Evolutionary conservation across 2,888 invertebrate genomes (phyloP).

Genomic region (Cyaniris semiargus): DNA sequence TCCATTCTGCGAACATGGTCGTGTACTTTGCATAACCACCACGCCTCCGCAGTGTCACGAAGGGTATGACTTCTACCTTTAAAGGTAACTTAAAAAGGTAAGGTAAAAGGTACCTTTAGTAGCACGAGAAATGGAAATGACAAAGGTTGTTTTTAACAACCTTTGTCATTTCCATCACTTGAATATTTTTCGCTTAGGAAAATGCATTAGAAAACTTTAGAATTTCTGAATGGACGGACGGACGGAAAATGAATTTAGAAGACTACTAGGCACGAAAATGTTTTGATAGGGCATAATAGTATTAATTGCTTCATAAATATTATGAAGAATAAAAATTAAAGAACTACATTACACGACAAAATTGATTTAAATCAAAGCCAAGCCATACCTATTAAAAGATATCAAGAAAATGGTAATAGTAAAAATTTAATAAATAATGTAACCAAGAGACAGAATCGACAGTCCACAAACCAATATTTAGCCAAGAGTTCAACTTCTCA

Average conservation of each 20-base stretch:
- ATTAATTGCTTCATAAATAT: too few species aligned
- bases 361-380: background rate
- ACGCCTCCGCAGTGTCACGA: conserved; percentile 63
- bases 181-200: background rate
- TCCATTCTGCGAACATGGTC: conserved; percentile 34
- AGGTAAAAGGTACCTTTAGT: background rate
- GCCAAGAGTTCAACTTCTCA: conserved; percentile 22
- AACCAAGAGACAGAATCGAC: conserved; percentile 2
- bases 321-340: too few species aligned
- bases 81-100: background rate
- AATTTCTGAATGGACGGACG: background rate
- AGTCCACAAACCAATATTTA: conserved; percentile 18
- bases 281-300: too few species aligned
- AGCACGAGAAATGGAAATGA: conserved; percentile 11
- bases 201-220: background rate
- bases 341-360: background rate
- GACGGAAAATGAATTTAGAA: background rate
- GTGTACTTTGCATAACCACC: conserved; percentile 62
- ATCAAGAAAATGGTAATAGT: background rate
- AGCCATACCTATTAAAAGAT: background rate
- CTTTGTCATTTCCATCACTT: too few species aligned
- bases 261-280: too few species aligned
- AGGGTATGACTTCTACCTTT: conserved; percentile 37
- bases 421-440: background rate
- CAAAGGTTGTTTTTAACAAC: background rate